Base-by-base conservation (phyloP, 2,888 invertebrate species). In the Drosophila infuscata region DNA sequence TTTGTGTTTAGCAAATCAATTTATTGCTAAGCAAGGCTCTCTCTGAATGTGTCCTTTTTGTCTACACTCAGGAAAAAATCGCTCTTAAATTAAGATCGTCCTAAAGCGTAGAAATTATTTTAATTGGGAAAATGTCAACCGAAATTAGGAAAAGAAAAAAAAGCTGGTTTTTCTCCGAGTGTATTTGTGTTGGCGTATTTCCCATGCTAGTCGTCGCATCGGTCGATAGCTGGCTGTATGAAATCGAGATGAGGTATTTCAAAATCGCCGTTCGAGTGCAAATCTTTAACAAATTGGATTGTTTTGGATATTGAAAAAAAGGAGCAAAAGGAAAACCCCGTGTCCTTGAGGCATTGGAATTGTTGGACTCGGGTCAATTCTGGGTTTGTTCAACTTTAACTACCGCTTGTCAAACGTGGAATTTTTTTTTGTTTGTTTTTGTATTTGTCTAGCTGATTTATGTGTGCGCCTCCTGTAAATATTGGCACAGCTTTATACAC, bases 371-470 rank as follows among this genome's bases (percentile, higher is more conserved):
- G 65, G 43, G 58, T 29, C 53, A 61, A 61, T 56, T 57, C 76
- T 62, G 51, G 60, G 83, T 70, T 76, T 82, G 56, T 76, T 75
- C 70, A 78, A 89, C 90, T 86, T 88, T 59, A 72, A 49, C 60
- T 54, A 32, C 36, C 41, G 51, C 20, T 25, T 43, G 20, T 57
- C 38, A n/a, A 56, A 38, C n/a, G 8, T 30, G 25, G 9, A 30
- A 30, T 11, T 59, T 25, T 25, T 25, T 25, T 25, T 25, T 49
- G 17, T 51, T 51, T 53, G 75, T 57, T 38, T 49, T 58, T 64
- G 54, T 62, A 41, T 90, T 80, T 90, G 83, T 83, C 78, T 86
- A 73, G 81, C 81, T 90, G 81, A 86, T 90, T 86, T 88, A 86
- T 79, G 81, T 72, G 83, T 73, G 61, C 61, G 65, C 62, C 64